Base-by-base conservation (phyloP, 2,113 vertebrate genomes). In the Arenaria interpres region DNA sequence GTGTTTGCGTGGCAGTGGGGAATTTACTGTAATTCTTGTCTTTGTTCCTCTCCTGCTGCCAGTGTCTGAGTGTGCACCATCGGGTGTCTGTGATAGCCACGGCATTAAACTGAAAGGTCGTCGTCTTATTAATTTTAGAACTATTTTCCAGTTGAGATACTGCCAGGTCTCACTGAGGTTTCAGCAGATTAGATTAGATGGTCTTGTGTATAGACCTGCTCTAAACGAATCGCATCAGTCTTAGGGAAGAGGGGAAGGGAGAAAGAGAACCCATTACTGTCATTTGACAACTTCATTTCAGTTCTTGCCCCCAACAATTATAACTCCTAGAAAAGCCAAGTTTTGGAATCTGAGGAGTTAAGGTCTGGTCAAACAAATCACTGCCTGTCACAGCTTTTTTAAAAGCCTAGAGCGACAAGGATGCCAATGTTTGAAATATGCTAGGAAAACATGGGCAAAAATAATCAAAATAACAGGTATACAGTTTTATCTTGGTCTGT, bases 151-250 rank as follows among this genome's bases (percentile, higher is more conserved):
- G 54, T 24, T 74, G 69, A 93, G 78, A 21, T 91, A 46, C 57
- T 82, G 84, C 66, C 77, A 85, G 80, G 81, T 75, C 71, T 92
- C 37, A 35, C 60, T 18, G 27, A 78, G 73, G 72, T 77, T 88
- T 92, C 76, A 48, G 63, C 59, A 83, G 83, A 92, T 96, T 78
- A 69, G 90, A 83, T 95, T 90, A 93, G 83, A 73, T 87, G 45
- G 46, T 54, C 53, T 73, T 33, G 30, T 66, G 45, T 78, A 54
- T 24, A 83, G 94, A 90, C 50, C 69, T 79, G 32, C 51, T 89
- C 41, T 77, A 56, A 89, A 88, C 85, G 71, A 89, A 48, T 33
- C 39, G 14, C 37, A 64, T 84, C 73, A 27, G 71, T 87, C 89
- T 64, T 53, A 66, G 39, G 45, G 15, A 74, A 68, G 54, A 62